These are phyloP conservation scores for Catocala fraxini DNA, from an alignment of 2,888 invertebrate genomes.

Conservation along the genomic window DNA sequence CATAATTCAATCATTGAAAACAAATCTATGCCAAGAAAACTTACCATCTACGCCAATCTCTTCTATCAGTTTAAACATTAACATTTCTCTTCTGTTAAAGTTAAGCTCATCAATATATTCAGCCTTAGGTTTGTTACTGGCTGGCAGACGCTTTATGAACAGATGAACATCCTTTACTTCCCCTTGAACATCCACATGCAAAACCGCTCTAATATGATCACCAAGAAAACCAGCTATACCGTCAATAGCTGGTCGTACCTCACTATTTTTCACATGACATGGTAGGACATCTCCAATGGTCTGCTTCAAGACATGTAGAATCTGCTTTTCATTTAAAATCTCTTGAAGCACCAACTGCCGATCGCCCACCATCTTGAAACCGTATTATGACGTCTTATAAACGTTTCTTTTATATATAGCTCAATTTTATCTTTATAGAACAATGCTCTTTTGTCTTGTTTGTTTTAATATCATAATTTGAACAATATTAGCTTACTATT, in stretches of 20 bases:
- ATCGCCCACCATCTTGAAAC: constrained; percentile 49
- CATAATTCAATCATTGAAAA: too few species aligned
- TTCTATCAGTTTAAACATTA: constrained; percentile 68
- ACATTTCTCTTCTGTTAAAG: constrained; percentile 66
- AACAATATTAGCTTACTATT: too few species aligned
- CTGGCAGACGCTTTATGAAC: constrained; percentile 72
- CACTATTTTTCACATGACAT: constrained; percentile 45
- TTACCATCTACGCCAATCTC: constrained; percentile 59
- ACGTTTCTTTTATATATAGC: not conserved
- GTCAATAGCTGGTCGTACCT: constrained; percentile 57
- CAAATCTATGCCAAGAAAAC: constrained; percentile 7
- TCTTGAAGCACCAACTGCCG: constrained; percentile 41
- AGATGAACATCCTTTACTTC: constrained; percentile 52
- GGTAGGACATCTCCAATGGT: constrained; percentile 38
- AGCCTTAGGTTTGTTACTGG: constrained; percentile 66
- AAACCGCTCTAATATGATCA: constrained; percentile 65
- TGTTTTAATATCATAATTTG: too few species aligned
- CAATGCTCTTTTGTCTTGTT: too few species aligned
- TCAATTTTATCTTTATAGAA: too few species aligned
- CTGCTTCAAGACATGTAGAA: constrained; percentile 54
- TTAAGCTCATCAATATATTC: constrained; percentile 64
- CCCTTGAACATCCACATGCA: constrained; percentile 54
- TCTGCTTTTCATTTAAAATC: constrained; percentile 60
- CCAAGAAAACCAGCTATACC: constrained; percentile 75
- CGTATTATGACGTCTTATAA: not conserved